A percentile compares a stretch with the other conserved stretches of the same genome.
phyloP scores from a whole-genome alignment of 2,888 invertebrate species.

The Himalopsyche tibetana region DNA sequence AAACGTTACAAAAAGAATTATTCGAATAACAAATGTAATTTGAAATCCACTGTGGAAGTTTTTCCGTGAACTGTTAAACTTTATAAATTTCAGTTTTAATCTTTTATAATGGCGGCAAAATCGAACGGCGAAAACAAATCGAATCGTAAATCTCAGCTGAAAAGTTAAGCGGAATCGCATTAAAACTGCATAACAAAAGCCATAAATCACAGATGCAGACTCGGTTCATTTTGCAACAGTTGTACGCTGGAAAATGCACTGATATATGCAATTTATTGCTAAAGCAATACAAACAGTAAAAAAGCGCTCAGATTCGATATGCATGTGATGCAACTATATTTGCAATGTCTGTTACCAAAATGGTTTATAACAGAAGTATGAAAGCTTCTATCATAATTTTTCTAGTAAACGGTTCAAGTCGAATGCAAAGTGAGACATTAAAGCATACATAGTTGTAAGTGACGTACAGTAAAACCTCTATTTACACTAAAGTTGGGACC shows the following conservation, averaged over 20 bases:
- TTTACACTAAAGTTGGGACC: no score
- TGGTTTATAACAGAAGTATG: no score
- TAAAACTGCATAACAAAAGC: constrained; percentile 34
- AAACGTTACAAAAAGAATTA: not conserved
- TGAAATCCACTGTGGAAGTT: not conserved
- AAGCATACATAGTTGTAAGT: no score
- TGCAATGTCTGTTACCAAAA: no score
- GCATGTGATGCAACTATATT: not conserved
- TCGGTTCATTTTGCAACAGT: not conserved
- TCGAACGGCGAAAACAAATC: constrained; percentile 33
- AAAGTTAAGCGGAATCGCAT: constrained; percentile 24
- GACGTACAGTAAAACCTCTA: no score
- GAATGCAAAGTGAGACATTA: no score
- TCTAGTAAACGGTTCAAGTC: no score
- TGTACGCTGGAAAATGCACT: not conserved
- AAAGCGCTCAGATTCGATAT: not conserved
- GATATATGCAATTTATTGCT: constrained; percentile 28
- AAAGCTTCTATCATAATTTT: no score
- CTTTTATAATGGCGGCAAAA: constrained; percentile 14
- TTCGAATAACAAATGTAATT: constrained; percentile 12
- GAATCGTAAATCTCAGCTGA: constrained; percentile 11
- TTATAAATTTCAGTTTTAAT: constrained; percentile 25
- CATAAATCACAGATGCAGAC: not conserved
- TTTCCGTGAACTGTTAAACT: constrained; percentile 13
- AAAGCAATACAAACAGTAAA: not conserved